Conservation (phyloP, 2,888 invertebrate species). For the Mesorhabditis belari region DNA sequence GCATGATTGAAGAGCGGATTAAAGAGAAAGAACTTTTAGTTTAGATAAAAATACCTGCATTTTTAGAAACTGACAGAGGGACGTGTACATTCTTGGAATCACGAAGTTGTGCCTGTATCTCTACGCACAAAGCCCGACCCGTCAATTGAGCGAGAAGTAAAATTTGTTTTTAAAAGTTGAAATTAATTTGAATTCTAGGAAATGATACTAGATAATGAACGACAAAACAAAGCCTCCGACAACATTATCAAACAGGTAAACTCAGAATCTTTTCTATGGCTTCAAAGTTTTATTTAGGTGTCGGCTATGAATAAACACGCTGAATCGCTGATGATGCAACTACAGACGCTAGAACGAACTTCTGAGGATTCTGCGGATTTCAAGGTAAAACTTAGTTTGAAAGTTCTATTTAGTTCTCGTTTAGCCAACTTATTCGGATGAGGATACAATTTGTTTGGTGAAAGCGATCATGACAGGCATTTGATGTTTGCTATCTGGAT, state of each 20-base stretch:
- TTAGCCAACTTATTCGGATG: constrained; percentile 22
- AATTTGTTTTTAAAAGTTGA: not conserved
- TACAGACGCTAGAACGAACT: constrained; percentile 12
- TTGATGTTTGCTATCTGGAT: too few relatives aligned
- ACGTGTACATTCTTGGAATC: constrained; percentile 41
- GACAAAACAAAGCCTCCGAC: not conserved
- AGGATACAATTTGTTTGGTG: constrained; percentile 31
- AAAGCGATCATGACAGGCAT: constrained; percentile 26
- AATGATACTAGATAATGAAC: not conserved
- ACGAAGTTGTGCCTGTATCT: constrained; percentile 46
- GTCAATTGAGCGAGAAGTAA: constrained; percentile 22
- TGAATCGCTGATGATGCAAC: constrained; percentile 21
- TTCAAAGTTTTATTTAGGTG: constrained; percentile 21
- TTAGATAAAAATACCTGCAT: too few relatives aligned
- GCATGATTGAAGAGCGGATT: too few relatives aligned
- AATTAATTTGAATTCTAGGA: not conserved
- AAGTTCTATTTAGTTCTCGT: not conserved
- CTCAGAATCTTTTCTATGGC: constrained; percentile 2
- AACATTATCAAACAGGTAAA: not conserved
- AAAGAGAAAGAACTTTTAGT: not conserved
- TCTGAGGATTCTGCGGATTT: constrained; percentile 9
- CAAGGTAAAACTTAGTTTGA: constrained; percentile 14
- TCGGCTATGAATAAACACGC: constrained; percentile 37
- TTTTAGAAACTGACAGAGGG: constrained; percentile 33
- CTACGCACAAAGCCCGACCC: constrained; percentile 28